A percentile compares a stretch with the other conserved stretches of the same genome.
phyloP scores from a whole-genome alignment of 2,888 invertebrate species.

The Cinara cedri region DNA sequence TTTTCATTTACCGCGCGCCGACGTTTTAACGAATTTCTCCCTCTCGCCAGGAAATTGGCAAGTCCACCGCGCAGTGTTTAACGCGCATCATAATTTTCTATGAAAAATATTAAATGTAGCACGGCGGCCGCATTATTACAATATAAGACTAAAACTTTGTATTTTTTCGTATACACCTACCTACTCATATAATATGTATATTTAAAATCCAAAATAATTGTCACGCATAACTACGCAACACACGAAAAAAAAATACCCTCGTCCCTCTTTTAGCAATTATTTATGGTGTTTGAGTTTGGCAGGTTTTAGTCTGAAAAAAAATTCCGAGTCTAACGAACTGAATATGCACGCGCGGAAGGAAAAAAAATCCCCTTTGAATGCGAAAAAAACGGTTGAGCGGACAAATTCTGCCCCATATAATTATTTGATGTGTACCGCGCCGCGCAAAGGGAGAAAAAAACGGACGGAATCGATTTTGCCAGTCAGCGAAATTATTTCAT shows the following conservation, averaged over 20 bases:
- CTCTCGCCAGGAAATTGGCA: not conserved
- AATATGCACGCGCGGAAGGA: not conserved
- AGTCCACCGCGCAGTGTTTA: not conserved
- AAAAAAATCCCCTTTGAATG: constrained; percentile 45
- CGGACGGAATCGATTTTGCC: constrained; percentile 45
- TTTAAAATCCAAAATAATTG: constrained; percentile 10
- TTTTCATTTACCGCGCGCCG: not conserved
- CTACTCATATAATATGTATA: not conserved
- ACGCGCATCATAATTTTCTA: not conserved
- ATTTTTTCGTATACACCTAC: not conserved
- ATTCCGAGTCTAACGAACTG: constrained; percentile 50
- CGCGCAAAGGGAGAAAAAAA: constrained; percentile 17
- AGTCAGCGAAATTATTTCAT: constrained; percentile 49
- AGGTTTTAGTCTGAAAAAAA: constrained; percentile 32
- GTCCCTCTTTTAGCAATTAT: constrained; percentile 27
- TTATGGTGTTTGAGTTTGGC: constrained; percentile 43
- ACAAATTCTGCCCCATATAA: constrained; percentile 41
- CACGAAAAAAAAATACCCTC: not conserved
- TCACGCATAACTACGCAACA: not conserved
- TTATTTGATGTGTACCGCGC: constrained; percentile 43
- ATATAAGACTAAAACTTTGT: not conserved
- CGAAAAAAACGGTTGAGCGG: constrained; percentile 52
- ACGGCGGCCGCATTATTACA: too few relatives aligned
- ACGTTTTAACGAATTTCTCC: constrained; percentile 1
- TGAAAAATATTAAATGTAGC: not conserved